These are phyloP conservation scores for Synergus umbraculus DNA, from an alignment of 2,888 invertebrate species.

Conservation along the genomic window DNA sequence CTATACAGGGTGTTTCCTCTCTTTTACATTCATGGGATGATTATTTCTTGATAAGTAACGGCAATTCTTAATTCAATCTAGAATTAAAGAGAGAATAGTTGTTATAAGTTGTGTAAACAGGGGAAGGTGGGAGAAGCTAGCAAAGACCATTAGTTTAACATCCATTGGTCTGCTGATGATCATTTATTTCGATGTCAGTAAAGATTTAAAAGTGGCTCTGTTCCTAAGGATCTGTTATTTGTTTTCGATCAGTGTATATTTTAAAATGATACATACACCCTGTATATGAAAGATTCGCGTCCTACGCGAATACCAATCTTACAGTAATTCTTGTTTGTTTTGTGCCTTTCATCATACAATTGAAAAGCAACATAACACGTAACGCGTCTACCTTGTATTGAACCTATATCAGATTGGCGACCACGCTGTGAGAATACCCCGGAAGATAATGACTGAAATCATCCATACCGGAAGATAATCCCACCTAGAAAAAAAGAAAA, in stretches of 20 bases:
- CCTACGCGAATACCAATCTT: conserved; percentile 49
- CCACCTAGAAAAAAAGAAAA: neutral
- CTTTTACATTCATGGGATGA: neutral
- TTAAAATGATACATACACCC: neutral
- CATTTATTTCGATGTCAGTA: neutral
- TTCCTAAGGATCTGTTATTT: neutral
- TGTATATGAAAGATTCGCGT: conserved; percentile 25
- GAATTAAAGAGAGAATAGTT: too few species aligned
- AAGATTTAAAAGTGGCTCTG: neutral
- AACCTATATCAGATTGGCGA: conserved; percentile 19
- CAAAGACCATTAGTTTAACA: too few species aligned
- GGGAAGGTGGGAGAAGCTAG: too few species aligned
- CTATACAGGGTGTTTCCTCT: conserved; percentile 4
- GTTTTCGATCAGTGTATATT: neutral
- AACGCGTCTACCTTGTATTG: conserved; percentile 32
- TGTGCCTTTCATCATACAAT: conserved; percentile 50
- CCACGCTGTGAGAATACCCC: conserved; percentile 14
- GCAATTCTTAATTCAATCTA: too few species aligned
- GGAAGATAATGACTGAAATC: conserved; percentile 34
- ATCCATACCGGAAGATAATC: conserved; percentile 32
- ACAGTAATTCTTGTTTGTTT: conserved; percentile 66
- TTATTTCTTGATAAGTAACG: neutral
- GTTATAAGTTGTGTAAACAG: too few species aligned
- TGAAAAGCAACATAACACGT: conserved; percentile 46
- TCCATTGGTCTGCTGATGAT: too few species aligned